These are phyloP conservation scores for Callaeas wilsoni DNA, from an alignment of 2,113 vertebrate genomes.

Conservation along the genomic window DNA sequence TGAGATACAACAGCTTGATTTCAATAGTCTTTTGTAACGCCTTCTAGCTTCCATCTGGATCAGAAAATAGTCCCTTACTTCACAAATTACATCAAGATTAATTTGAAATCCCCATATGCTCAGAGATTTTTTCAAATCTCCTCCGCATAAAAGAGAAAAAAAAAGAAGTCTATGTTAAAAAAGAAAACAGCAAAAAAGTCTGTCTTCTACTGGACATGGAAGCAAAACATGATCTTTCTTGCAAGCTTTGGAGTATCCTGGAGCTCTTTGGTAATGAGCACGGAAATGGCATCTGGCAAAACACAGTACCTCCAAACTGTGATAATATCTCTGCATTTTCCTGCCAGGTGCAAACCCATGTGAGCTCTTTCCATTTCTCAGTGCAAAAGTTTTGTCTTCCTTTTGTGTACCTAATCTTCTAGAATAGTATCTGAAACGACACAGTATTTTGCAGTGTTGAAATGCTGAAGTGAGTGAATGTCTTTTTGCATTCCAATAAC, in stretches of 20 bases:
- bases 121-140: neutral
- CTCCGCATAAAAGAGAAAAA: neutral
- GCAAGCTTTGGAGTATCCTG: neutral
- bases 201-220: neutral
- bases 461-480: neutral
- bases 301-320: neutral
- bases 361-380: neutral
- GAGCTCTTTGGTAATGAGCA: neutral
- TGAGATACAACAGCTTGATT: neutral
- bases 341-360: constrained; percentile 48
- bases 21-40: neutral
- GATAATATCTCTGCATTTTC: neutral
- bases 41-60: constrained; percentile 2
- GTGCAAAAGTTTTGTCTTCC: constrained; percentile 4
- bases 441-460: neutral
- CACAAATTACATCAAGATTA: neutral
- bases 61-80: neutral
- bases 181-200: neutral
- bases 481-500: neutral
- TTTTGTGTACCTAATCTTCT: constrained; percentile 4
- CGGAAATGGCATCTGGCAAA: constrained; percentile 26
- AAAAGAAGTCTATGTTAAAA: neutral
- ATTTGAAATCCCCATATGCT: neutral
- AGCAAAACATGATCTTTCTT: neutral
- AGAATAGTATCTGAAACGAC: neutral